Evolutionary conservation across 1,140 invertebrate genomes (phyloP).

Genomic region (Pseudobourletiella spinata): DNA sequence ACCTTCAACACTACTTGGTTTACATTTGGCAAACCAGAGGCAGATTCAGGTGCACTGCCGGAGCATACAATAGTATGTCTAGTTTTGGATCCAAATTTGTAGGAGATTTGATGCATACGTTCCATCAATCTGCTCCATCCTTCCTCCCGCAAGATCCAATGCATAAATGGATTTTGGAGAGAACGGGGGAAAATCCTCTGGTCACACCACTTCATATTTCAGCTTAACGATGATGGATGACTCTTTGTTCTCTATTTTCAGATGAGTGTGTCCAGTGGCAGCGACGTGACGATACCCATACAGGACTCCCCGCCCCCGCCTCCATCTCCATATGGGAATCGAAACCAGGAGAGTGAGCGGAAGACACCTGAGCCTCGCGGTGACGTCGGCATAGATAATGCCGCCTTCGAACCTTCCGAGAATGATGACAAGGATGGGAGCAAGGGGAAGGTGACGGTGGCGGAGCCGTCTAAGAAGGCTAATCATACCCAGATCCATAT

Average conservation of each 20-base stretch:
- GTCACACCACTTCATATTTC: too few species aligned
- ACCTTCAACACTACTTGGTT: too few species aligned
- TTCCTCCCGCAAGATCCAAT: too few species aligned
- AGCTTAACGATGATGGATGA: too few species aligned
- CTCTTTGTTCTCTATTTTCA: slow-evolving; percentile 16
- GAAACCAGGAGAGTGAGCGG: not conserved
- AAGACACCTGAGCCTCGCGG: slow-evolving; percentile 16
- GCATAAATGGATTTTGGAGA: too few species aligned
- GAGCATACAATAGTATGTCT: too few species aligned
- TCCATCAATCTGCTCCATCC: too few species aligned
- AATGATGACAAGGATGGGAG: slow-evolving; percentile 11
- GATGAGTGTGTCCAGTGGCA: slow-evolving; percentile 35
- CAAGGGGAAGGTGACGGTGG: not conserved
- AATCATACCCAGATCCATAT: slow-evolving; percentile 22
- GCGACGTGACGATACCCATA: slow-evolving; percentile 34
- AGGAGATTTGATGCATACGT: too few species aligned
- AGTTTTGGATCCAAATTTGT: too few species aligned
- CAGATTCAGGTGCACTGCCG: too few species aligned
- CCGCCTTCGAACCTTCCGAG: slow-evolving; percentile 3
- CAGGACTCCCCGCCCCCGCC: slow-evolving; percentile 35
- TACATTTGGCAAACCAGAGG: too few species aligned
- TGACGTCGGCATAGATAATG: slow-evolving; percentile 22
- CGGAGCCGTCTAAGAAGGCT: not conserved
- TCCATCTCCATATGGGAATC: slow-evolving; percentile 26
- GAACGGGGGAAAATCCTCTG: too few species aligned